Conservation (phyloP, 2,888 invertebrate species). For the Dynastes grantii region DNA sequence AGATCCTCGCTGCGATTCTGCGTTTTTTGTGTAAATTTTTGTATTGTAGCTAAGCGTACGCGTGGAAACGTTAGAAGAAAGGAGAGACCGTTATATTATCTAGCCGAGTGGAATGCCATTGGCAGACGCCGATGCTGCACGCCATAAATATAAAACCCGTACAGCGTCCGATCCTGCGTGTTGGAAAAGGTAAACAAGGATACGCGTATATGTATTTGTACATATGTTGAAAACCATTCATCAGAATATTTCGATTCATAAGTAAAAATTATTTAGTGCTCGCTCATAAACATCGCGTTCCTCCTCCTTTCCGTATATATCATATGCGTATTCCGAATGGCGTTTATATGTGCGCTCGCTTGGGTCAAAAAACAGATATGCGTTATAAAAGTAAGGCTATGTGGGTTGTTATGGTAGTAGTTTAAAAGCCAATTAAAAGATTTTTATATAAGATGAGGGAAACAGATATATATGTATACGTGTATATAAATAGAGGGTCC, state of each 20-base stretch:
- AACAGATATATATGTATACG: not conserved
- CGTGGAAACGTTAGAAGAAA: not conserved
- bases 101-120: slow-evolving; percentile 7
- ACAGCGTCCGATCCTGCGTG: not conserved
- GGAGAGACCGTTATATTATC: no score
- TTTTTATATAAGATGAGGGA: not conserved
- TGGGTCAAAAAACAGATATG: slow-evolving; percentile 15
- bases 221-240: slow-evolving; percentile 36
- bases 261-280: slow-evolving; percentile 39
- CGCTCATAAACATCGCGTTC: slow-evolving; percentile 23
- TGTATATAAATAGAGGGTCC: not conserved
- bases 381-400: slow-evolving; percentile 21
- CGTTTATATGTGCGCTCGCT: not conserved
- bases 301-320: not conserved
- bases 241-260: slow-evolving; percentile 44
- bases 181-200: slow-evolving; percentile 28
- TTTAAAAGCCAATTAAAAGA: slow-evolving; percentile 6
- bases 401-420: slow-evolving; percentile 19
- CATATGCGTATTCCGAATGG: not conserved
- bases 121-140: not conserved
- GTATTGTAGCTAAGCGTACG: not conserved
- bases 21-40: not conserved
- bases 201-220: not conserved
- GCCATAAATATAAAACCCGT: not conserved
- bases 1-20: no score